A percentile compares a stretch with the other conserved stretches of the same genome.
These are phyloP conservation scores for Homalodisca vitripennis DNA, from an alignment of 1,140 invertebrate genomes.

Conservation along the genomic window DNA sequence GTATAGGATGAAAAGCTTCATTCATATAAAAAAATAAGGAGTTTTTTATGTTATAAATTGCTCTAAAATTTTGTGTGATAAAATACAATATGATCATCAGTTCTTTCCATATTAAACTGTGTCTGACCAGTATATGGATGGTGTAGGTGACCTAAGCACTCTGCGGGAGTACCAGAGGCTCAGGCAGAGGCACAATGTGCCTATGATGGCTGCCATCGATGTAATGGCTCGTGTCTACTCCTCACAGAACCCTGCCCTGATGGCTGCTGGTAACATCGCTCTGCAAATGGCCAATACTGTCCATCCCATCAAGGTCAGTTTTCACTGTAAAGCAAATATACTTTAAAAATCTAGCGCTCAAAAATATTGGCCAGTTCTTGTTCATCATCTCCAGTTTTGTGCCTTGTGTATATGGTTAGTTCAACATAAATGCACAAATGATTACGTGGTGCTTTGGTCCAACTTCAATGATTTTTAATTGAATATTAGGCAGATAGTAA, in stretches of 20 bases:
- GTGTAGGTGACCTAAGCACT: conserved; percentile 59
- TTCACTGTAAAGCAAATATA: background rate
- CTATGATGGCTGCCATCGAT: conserved; percentile 86
- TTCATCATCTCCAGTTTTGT: background rate
- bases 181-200: conserved; percentile 83
- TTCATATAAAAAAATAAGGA: too few relatives aligned
- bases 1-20: too few relatives aligned
- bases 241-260: conserved; percentile 44
- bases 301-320: conserved; percentile 71
- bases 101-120: too few relatives aligned
- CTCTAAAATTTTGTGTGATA: too few relatives aligned
- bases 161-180: conserved; percentile 81
- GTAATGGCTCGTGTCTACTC: conserved; percentile 80
- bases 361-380: background rate
- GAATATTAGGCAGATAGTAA: too few relatives aligned
- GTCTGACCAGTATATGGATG: background rate
- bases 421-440: too few relatives aligned
- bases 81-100: too few relatives aligned
- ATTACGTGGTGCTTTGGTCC: too few relatives aligned
- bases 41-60: too few relatives aligned
- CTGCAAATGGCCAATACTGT: conserved; percentile 80
- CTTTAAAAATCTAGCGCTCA: background rate
- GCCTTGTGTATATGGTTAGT: too few relatives aligned
- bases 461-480: too few relatives aligned
- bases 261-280: conserved; percentile 81